phyloP scores from a whole-genome alignment of 2,888 invertebrate species.

The Ethmia dodecea region DNA sequence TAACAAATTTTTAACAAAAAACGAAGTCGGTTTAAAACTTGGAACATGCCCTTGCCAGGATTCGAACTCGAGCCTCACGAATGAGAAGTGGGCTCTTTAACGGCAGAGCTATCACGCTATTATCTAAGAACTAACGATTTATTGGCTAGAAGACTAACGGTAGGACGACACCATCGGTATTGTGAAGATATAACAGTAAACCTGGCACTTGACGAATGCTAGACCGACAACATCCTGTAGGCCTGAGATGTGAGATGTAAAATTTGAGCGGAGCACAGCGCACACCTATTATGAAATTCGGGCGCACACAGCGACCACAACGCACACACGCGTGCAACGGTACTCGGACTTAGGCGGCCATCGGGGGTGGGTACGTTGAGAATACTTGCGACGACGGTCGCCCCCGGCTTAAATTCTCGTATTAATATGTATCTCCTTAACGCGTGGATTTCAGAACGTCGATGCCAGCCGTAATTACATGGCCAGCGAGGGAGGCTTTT shows the following conservation, averaged over 20 bases:
- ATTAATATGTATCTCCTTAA: slow-evolving; percentile 72
- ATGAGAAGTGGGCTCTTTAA: too few species aligned
- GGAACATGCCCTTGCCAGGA: too few species aligned
- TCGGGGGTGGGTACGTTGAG: slow-evolving; percentile 42
- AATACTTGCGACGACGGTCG: slow-evolving; percentile 63
- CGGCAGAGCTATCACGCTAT: too few species aligned
- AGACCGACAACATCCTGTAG: slow-evolving; percentile 44
- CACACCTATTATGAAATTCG: slow-evolving; percentile 72
- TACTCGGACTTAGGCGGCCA: slow-evolving; percentile 62
- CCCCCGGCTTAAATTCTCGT: slow-evolving; percentile 69
- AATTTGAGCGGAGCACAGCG: slow-evolving; percentile 69
- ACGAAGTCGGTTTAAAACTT: too few species aligned
- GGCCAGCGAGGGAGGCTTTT: slow-evolving; percentile 31
- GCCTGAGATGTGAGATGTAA: slow-evolving; percentile 68
- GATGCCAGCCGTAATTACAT: slow-evolving; percentile 52
- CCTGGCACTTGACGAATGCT: too few species aligned
- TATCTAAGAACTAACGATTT: too few species aligned
- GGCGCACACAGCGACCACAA: slow-evolving; percentile 51
- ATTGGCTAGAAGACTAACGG: too few species aligned
- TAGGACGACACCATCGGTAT: too few species aligned
- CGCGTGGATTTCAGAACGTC: slow-evolving; percentile 54
- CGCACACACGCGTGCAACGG: slow-evolving; percentile 30
- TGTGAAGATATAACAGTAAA: too few species aligned
- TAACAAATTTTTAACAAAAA: too few species aligned
- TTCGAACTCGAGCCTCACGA: too few species aligned